Conservation (phyloP, 2,113 vertebrate genomes). For the Paradoxurus hermaphroditus region DNA sequence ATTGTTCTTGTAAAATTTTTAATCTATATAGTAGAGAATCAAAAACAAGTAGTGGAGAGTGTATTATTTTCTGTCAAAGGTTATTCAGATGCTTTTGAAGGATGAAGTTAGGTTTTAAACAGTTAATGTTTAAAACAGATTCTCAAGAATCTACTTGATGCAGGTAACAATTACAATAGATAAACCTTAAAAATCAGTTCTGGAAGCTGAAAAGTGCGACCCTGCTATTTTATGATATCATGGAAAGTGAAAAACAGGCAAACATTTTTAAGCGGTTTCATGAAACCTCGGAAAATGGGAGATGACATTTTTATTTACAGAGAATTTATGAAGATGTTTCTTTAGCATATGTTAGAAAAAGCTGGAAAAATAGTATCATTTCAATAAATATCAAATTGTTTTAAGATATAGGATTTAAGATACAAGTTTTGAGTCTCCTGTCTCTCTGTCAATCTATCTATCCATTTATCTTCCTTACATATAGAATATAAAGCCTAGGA, state of each 20-base stretch:
- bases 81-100: slow-evolving; percentile 58
- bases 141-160: slow-evolving; percentile 58
- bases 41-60: slow-evolving; percentile 22
- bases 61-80: slow-evolving; percentile 63
- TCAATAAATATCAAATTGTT: not conserved
- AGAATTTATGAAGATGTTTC: slow-evolving; percentile 6
- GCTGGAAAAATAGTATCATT: slow-evolving; percentile 30
- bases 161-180: not conserved
- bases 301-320: slow-evolving; percentile 34
- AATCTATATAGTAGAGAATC: slow-evolving; percentile 53
- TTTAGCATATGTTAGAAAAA: slow-evolving; percentile 45
- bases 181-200: slow-evolving; percentile 52
- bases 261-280: not conserved
- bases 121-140: slow-evolving; percentile 31
- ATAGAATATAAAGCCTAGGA: not conserved
- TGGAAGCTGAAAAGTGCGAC: slow-evolving; percentile 1
- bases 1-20: slow-evolving; percentile 54
- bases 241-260: slow-evolving; percentile 47
- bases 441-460: not conserved
- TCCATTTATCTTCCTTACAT: not conserved
- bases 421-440: not conserved
- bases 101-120: slow-evolving; percentile 29
- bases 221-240: slow-evolving; percentile 61
- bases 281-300: slow-evolving; percentile 38
- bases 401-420: not conserved